phyloP scores from a whole-genome alignment of 2,797 vertebrate genomes.

The Tinamus major region DNA sequence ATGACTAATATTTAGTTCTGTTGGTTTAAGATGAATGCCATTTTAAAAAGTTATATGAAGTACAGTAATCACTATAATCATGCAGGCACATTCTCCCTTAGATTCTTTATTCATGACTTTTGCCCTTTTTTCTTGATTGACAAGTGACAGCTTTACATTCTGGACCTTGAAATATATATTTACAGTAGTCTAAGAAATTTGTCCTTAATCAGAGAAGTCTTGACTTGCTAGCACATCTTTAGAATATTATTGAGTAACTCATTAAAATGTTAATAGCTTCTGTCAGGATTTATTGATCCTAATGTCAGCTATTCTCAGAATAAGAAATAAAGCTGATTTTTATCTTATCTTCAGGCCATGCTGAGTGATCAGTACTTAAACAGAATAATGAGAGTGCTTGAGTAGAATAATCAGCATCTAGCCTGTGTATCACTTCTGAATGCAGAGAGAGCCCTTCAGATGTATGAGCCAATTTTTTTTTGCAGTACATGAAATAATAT shows the following conservation, averaged over 20 bases:
- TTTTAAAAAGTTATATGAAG: constrained; percentile 56
- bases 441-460: background rate
- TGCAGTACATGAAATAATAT: background rate
- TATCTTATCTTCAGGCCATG: constrained; percentile 46
- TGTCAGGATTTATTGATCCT: constrained; percentile 82
- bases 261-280: constrained; percentile 83
- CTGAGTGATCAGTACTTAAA: constrained; percentile 61
- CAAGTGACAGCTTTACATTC: constrained; percentile 64
- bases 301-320: constrained; percentile 78
- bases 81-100: constrained; percentile 43
- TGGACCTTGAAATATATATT: constrained; percentile 70
- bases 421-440: background rate
- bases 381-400: constrained; percentile 64
- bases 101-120: constrained; percentile 71
- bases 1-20: background rate
- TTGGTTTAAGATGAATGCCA: constrained; percentile 32
- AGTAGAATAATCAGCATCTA: constrained; percentile 50
- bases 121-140: constrained; percentile 62
- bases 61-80: constrained; percentile 40
- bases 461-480: background rate
- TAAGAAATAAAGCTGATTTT: constrained; percentile 77
- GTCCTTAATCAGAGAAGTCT: constrained; percentile 75
- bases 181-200: constrained; percentile 74
- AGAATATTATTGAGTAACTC: constrained; percentile 78
- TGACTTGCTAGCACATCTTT: constrained; percentile 72